phyloP scores from a whole-genome alignment of 1,140 invertebrate genomes.

The Chionoecetes opilio region DNA sequence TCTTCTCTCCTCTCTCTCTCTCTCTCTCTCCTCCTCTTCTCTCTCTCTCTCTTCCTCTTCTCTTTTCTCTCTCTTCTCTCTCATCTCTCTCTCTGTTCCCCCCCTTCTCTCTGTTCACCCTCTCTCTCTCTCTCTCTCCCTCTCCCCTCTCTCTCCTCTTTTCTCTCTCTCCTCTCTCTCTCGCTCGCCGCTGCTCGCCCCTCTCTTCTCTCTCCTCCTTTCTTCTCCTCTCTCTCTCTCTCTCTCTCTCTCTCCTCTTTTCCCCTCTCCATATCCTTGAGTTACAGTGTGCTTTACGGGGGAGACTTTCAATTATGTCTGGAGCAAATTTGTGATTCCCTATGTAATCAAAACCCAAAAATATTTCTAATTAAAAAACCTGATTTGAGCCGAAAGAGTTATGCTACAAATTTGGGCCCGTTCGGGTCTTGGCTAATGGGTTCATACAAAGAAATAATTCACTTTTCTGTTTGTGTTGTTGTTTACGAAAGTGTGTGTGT shows the following conservation, averaged over 20 bases:
- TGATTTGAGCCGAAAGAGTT: slow-evolving; percentile 78
- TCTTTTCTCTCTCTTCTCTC: too few relatives aligned
- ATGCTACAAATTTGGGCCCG: slow-evolving; percentile 77
- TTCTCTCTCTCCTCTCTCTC: neutral
- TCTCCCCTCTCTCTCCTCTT: neutral
- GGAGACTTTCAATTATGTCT: slow-evolving; percentile 73
- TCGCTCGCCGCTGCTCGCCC: neutral
- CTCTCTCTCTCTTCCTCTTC: too few relatives aligned
- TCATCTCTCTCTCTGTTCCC: neutral
- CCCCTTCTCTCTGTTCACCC: too few relatives aligned
- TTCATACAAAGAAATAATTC: slow-evolving; percentile 69
- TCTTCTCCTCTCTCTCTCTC: neutral
- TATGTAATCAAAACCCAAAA: slow-evolving; percentile 72
- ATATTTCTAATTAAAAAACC: slow-evolving; percentile 75
- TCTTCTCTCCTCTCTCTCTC: neutral
- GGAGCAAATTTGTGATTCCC: slow-evolving; percentile 75
- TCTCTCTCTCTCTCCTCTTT: neutral
- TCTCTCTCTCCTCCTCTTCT: too few relatives aligned
- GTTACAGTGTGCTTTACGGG: slow-evolving; percentile 27
- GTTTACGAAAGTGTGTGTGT: neutral
- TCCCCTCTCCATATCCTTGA: neutral
- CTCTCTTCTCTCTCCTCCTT: neutral
- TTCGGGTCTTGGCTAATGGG: slow-evolving; percentile 70
- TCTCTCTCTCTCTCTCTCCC: too few relatives aligned
- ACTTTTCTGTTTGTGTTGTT: neutral